Evolutionary conservation across 1,140 invertebrate species (phyloP).

Genomic region (Tetramorium alpestre): DNA sequence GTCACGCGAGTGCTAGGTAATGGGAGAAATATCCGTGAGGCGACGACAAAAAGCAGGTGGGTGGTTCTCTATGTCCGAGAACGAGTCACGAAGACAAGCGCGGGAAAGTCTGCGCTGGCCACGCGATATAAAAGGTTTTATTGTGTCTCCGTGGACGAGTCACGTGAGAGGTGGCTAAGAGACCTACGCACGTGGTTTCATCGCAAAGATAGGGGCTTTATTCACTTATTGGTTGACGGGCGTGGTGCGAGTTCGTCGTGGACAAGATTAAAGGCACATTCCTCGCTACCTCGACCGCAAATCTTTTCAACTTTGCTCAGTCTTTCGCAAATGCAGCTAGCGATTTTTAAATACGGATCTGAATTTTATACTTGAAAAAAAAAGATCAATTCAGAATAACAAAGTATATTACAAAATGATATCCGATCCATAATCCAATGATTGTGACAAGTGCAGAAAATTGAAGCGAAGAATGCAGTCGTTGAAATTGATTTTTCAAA

Average conservation of each 20-base stretch:
- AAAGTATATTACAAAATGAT: neutral
- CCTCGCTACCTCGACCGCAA: neutral
- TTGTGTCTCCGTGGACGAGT: constrained; percentile 46
- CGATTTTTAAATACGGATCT: neutral
- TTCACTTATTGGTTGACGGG: constrained; percentile 56
- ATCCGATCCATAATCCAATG: neutral
- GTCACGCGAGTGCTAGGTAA: constrained; percentile 65
- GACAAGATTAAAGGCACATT: neutral
- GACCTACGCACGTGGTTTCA: constrained; percentile 35
- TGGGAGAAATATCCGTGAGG: constrained; percentile 47
- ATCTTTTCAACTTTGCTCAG: neutral
- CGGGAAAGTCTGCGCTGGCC: neutral
- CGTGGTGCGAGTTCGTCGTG: neutral
- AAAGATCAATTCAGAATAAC: neutral
- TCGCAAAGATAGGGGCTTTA: constrained; percentile 47
- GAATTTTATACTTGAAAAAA: neutral
- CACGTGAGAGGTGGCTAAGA: constrained; percentile 44
- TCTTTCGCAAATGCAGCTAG: neutral
- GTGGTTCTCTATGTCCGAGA: constrained; percentile 33
- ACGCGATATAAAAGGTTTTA: constrained; percentile 71
- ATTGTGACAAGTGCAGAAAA: neutral
- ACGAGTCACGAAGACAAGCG: constrained; percentile 5
- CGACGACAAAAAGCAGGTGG: constrained; percentile 63
- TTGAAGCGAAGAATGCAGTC: neutral
- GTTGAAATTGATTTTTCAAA: neutral